Conservation (phyloP, 2,888 invertebrate genomes). For the Hirtodrosophila duncani region DNA sequence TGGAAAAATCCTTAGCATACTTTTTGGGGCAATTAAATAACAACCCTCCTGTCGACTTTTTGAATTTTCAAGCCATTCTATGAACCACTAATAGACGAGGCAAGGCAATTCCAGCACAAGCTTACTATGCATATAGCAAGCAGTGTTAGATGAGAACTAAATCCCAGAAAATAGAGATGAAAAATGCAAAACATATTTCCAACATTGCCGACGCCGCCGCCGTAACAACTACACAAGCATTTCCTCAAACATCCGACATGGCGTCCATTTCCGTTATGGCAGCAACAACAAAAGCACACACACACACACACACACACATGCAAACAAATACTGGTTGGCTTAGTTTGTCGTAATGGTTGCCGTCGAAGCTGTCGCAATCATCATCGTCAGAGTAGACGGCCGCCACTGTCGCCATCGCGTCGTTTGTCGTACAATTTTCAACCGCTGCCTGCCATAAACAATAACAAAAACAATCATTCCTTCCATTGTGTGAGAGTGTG, state of each 20-base stretch:
- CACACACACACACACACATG: conserved; percentile 9
- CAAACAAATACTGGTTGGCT: conserved; percentile 26
- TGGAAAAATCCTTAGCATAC: too few relatives aligned
- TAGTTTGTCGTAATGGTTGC: conserved; percentile 49
- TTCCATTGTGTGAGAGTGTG: conserved; percentile 19
- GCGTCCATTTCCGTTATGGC: conserved; percentile 72
- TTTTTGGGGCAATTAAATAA: conserved; percentile 3
- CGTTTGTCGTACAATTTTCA: conserved; percentile 45
- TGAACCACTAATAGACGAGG: too few relatives aligned
- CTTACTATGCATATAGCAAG: too few relatives aligned
- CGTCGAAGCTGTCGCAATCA: conserved; percentile 29
- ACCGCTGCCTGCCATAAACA: conserved; percentile 8
- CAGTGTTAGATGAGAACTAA: too few relatives aligned
- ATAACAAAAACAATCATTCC: conserved; percentile 31
- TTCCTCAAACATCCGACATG: conserved; percentile 68
- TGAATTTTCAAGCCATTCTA: too few relatives aligned
- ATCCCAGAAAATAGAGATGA: conserved; percentile 25
- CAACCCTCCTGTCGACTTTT: too few relatives aligned
- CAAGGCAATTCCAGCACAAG: too few relatives aligned
- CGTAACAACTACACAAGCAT: conserved; percentile 60
- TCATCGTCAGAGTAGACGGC: conserved; percentile 34
- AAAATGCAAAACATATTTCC: conserved; percentile 54
- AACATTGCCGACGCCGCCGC: conserved; percentile 49
- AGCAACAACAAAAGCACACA: conserved; percentile 39
- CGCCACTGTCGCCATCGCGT: conserved; percentile 39